Base-by-base conservation (phyloP, 2,888 invertebrate species). In the Carterocephalus palaemon region DNA sequence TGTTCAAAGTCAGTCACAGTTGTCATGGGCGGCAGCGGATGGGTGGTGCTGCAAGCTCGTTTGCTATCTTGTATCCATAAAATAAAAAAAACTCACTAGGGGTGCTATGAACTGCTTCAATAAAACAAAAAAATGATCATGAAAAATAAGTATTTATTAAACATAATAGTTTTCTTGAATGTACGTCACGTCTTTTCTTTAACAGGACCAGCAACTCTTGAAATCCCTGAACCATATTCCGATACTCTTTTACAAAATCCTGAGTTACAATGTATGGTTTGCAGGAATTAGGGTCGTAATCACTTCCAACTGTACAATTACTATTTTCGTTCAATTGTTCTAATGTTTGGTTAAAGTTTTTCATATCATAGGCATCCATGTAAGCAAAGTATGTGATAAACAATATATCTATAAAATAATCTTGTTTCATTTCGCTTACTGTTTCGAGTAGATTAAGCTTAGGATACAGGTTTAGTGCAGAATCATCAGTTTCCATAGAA, bases 361-460 rank as follows among this genome's bases (percentile, higher is more conserved):
- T 63, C 3, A 85, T 59, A 62, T 62, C 77, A 48, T 72, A 82
- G 2, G 76, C 59, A 52, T 84, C 73, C 49, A 85, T 60, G 54
- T 70, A 76, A n/a, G 82, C 76, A 42, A 76, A 67, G 23, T 83
- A 52, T 16, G 75, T 68, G 12, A 72, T 58, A 43, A 70, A 83
- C n/a, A 85, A 48, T 12, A 56, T 51, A 26, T 69, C 63, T n/a
- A 77, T 56, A 15, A 79, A 47, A 57, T 73, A 59, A 50, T 60
- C 68, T 31, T 66, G 53, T 43, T 58, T 56, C 10, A 57, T 39
- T 26, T 48, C 24, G n/a, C 12, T 19, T 9, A 51, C 38, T 9
- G 37, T 34, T 36, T 40, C 34, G 17, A 32, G 26, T 2, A 49
- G 10, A 2, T 61, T 54, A 26, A 71, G 58, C 59, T 73, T 81